Percentiles rank a stretch among this genome's conserved stretches.
These are phyloP conservation scores for Syrista parreyssii DNA, from an alignment of 2,888 invertebrate species.

Conservation along the genomic window DNA sequence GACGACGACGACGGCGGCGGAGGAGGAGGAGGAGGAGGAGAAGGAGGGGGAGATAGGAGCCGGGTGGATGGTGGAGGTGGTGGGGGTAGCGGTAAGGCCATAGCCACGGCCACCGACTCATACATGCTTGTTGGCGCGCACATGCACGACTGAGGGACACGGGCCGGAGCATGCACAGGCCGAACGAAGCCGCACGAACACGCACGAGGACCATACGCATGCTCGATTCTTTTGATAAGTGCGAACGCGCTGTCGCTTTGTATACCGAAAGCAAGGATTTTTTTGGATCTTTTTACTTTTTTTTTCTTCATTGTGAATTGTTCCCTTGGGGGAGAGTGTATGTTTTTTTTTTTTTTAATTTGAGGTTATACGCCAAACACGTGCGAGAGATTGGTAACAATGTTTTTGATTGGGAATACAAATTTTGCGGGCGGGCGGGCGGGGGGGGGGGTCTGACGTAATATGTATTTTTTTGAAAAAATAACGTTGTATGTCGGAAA, in stretches of 20 bases:
- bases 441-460: accelerated
- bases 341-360: not conserved
- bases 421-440: too few relatives aligned
- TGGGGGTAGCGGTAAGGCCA: constrained; percentile 56
- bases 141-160: constrained; percentile 27
- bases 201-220: constrained; percentile 2
- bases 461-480: not conserved
- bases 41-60: constrained; percentile 31
- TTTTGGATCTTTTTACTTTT: not conserved
- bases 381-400: not conserved
- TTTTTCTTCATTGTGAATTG: not conserved
- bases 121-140: constrained; percentile 34
- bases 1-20: not conserved
- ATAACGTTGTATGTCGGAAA: not conserved
- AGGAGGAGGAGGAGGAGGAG: constrained; percentile 21
- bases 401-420: not conserved
- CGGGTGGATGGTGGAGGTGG: constrained; percentile 29
- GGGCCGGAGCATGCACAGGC: not conserved
- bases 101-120: constrained; percentile 65
- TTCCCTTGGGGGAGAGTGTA: not conserved
- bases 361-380: not conserved
- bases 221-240: not conserved
- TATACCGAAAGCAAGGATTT: not conserved
- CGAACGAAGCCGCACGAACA: constrained; percentile 11
- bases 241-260: not conserved